Conservation (phyloP, 1,140 invertebrate genomes). For the Penaeus japonicus region DNA sequence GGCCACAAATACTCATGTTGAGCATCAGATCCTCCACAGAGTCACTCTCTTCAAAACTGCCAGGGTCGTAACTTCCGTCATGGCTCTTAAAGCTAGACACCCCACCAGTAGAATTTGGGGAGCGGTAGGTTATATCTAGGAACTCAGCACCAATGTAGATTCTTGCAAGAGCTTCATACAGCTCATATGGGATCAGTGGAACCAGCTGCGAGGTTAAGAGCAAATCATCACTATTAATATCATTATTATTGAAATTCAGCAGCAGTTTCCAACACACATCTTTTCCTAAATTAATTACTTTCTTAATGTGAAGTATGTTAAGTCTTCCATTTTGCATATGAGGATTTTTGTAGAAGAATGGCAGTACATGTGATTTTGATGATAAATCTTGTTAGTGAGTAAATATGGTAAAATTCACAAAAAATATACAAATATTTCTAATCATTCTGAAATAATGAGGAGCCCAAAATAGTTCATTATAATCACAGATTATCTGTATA, state of each 20-base stretch:
- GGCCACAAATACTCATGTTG: slow-evolving; percentile 59
- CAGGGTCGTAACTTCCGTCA: slow-evolving; percentile 11
- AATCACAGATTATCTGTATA: too few relatives aligned
- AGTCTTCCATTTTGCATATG: too few relatives aligned
- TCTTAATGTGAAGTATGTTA: not conserved
- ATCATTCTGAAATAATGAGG: too few relatives aligned
- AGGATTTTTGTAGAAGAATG: too few relatives aligned
- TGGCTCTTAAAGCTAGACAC: not conserved
- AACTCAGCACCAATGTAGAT: slow-evolving; percentile 61
- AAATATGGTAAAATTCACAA: too few relatives aligned
- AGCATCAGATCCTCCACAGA: slow-evolving; percentile 65
- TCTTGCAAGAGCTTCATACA: slow-evolving; percentile 65
- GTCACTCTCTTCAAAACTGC: slow-evolving; percentile 38
- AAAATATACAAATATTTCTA: too few relatives aligned
- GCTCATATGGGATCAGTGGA: slow-evolving; percentile 65
- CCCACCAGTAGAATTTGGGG: not conserved
- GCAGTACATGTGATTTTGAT: too few relatives aligned
- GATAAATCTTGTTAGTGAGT: too few relatives aligned
- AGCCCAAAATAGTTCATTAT: too few relatives aligned
- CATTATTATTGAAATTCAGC: not conserved
- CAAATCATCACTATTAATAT: not conserved
- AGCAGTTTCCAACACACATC: too few relatives aligned
- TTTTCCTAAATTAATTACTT: too few relatives aligned
- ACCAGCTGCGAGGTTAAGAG: slow-evolving; percentile 50
- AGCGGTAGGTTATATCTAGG: slow-evolving; percentile 44